Percentiles rank a stretch among this genome's conserved stretches.
Evolutionary conservation across 1,140 invertebrate species (phyloP).

Genomic region (Sinella curviseta): DNA sequence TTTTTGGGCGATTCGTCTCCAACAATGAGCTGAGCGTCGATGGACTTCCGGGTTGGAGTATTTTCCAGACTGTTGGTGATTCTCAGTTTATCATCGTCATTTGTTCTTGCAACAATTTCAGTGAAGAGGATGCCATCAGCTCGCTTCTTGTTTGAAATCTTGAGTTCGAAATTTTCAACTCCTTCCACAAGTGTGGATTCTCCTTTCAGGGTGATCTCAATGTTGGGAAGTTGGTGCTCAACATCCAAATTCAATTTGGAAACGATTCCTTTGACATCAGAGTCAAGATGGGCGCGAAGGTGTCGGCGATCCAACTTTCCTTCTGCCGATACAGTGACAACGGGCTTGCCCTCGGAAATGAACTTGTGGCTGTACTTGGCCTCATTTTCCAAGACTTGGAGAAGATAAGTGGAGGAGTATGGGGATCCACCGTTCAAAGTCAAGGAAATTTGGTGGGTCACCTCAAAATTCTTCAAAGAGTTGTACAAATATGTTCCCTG

Average conservation of each 20-base stretch:
- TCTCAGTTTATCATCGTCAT: not conserved
- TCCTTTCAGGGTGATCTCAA: constrained; percentile 14
- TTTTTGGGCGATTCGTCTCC: not conserved
- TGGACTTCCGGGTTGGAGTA: constrained; percentile 4
- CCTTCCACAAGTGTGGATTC: not conserved
- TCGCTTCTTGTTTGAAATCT: constrained; percentile 19
- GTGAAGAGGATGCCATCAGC: constrained; percentile 26
- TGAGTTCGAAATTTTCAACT: constrained; percentile 33
- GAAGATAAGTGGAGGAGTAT: not conserved
- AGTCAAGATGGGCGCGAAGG: not conserved
- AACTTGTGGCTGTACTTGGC: constrained; percentile 23
- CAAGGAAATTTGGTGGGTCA: constrained; percentile 20
- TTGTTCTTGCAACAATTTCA: constrained; percentile 10
- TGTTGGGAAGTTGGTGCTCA: constrained; percentile 32
- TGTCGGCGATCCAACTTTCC: constrained; percentile 21
- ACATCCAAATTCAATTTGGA: constrained; percentile 31
- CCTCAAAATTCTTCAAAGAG: constrained; percentile 45
- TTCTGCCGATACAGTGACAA: constrained; percentile 26
- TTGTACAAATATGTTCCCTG: constrained; percentile 30
- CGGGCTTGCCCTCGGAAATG: not conserved
- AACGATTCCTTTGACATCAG: not conserved
- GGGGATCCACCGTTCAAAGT: constrained; percentile 11
- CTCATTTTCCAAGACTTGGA: not conserved
- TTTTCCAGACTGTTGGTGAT: constrained; percentile 37
- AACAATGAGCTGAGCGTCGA: constrained; percentile 23